Evolutionary conservation across 2,113 vertebrate genomes (phyloP).

Genomic region (Natator depressus): DNA sequence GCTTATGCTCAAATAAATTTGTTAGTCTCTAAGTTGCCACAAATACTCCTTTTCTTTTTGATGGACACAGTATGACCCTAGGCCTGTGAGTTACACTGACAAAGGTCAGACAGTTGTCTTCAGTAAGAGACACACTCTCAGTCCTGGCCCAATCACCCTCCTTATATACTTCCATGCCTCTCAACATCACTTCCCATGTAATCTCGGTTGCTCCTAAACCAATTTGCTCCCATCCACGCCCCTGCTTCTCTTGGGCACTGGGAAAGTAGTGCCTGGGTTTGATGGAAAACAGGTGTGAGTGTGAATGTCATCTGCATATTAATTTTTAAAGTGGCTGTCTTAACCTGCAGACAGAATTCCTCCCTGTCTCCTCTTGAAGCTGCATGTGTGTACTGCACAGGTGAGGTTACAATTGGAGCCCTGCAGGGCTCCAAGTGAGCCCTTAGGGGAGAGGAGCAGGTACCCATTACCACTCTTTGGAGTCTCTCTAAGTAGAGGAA

Average conservation of each 20-base stretch:
- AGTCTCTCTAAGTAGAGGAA: background rate
- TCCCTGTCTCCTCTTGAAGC: background rate
- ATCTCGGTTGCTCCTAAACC: background rate
- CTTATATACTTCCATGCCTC: background rate
- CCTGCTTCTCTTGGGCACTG: background rate
- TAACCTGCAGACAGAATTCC: background rate
- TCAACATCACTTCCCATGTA: background rate
- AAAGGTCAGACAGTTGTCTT: constrained; percentile 9
- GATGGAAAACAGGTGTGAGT: background rate
- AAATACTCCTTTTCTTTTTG: background rate
- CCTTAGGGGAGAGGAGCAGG: background rate
- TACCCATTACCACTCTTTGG: background rate
- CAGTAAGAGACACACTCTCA: background rate
- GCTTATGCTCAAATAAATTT: no score
- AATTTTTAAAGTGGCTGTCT: background rate
- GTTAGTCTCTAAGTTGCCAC: no score
- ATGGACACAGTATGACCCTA: background rate
- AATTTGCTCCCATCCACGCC: background rate
- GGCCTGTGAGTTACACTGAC: background rate
- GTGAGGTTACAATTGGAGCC: background rate
- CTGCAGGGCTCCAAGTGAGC: background rate
- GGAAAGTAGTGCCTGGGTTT: background rate
- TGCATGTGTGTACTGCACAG: background rate
- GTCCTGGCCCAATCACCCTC: background rate
- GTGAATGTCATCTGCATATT: background rate